A percentile compares a stretch with the other conserved stretches of the same genome.
Conservation (phyloP, 2,888 invertebrate genomes). For the Sarcophaga variegata region DNA sequence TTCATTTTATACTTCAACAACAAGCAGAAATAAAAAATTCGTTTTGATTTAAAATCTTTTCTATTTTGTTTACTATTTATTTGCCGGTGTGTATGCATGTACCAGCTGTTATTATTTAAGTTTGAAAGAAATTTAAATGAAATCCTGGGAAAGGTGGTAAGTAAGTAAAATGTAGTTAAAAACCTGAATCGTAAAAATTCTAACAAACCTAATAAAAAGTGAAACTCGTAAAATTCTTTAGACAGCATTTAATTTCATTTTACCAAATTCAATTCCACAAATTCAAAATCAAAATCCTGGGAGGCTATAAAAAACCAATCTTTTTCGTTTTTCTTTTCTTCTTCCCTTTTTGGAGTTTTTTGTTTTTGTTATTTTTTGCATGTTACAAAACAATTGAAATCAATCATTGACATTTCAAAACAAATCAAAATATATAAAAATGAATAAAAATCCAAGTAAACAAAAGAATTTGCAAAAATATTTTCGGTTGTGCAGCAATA, state of each 20-base stretch:
- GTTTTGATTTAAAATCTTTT: conserved; percentile 12
- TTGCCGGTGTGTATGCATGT: background rate
- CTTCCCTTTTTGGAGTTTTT: too few species aligned
- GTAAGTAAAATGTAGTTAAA: background rate
- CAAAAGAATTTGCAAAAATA: conserved; percentile 53
- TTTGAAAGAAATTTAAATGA: conserved; percentile 23
- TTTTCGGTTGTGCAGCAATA: conserved; percentile 71
- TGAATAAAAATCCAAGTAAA: conserved; percentile 28
- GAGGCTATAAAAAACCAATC: conserved; percentile 34
- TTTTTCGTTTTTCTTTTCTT: too few species aligned
- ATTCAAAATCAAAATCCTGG: conserved; percentile 5
- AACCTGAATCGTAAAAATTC: conserved; percentile 59
- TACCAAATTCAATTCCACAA: background rate
- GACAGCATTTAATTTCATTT: conserved; percentile 23
- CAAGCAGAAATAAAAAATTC: conserved; percentile 28
- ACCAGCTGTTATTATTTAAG: conserved; percentile 61
- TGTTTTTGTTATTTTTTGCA: conserved; percentile 59
- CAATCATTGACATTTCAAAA: conserved; percentile 70
- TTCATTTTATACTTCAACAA: conserved; percentile 1
- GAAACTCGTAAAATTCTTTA: conserved; percentile 53
- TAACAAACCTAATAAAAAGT: conserved; percentile 60
- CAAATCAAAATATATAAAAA: conserved; percentile 62
- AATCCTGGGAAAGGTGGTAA: background rate
- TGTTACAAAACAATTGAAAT: conserved; percentile 69
- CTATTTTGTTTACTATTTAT: conserved; percentile 7